These are phyloP conservation scores for Actinia tenebrosa DNA, from an alignment of 64 coral and sea anemone species.

Conservation along the genomic window DNA sequence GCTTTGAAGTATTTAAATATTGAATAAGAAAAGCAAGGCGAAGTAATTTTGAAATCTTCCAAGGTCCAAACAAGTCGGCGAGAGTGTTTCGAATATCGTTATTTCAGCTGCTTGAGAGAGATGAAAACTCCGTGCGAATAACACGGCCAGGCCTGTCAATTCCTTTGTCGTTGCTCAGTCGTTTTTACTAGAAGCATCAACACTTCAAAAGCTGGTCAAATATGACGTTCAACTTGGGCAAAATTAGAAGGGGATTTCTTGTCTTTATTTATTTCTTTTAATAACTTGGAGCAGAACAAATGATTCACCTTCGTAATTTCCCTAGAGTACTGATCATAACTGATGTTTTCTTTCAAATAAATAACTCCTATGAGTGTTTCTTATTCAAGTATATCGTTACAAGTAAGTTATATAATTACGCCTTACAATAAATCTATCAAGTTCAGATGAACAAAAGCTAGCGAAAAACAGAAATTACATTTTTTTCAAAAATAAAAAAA, in stretches of 20 bases:
- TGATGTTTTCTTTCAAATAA: too few relatives aligned
- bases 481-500: too few relatives aligned
- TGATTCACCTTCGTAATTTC: neutral
- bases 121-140: neutral
- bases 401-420: too few relatives aligned
- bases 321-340: neutral
- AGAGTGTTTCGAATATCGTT: neutral
- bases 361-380: neutral
- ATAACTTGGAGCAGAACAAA: neutral
- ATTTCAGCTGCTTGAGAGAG: neutral
- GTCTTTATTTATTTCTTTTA: constrained; percentile 7
- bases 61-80: neutral
- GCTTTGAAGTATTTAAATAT: too few relatives aligned
- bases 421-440: too few relatives aligned
- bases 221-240: neutral
- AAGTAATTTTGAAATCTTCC: neutral
- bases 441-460: too few relatives aligned
- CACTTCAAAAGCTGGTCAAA: neutral
- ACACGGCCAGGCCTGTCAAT: neutral
- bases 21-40: neutral
- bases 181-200: neutral
- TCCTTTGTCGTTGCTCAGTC: neutral
- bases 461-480: too few relatives aligned
- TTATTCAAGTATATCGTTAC: too few relatives aligned
- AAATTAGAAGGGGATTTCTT: neutral